Conservation (phyloP, 2,888 invertebrate genomes). For the Falcaria lacertinaria region DNA sequence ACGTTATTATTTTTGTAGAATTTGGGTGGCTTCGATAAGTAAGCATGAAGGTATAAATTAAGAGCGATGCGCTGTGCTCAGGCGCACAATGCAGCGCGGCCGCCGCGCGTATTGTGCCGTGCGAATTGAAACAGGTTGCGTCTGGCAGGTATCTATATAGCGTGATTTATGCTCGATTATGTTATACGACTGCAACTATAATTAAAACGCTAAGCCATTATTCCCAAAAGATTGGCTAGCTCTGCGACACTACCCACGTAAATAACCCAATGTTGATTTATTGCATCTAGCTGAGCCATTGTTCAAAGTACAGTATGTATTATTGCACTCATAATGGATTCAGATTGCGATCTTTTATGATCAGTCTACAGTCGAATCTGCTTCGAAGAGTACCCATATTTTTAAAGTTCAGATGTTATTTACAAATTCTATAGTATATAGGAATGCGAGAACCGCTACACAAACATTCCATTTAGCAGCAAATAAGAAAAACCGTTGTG, state of each 20-base stretch:
- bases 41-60: conserved; percentile 77
- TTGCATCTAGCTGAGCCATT: conserved; percentile 39
- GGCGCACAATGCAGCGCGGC: conserved; percentile 52
- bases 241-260: conserved; percentile 60
- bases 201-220: conserved; percentile 72
- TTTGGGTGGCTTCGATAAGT: conserved; percentile 58
- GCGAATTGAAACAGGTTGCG: conserved; percentile 78
- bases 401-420: conserved; percentile 2
- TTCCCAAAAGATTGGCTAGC: conserved; percentile 49
- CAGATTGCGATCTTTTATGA: not conserved
- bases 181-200: conserved; percentile 63
- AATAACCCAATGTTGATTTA: conserved; percentile 49
- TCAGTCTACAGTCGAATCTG: no score
- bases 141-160: conserved; percentile 72
- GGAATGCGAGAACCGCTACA: conserved; percentile 48
- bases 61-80: conserved; percentile 45
- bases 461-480: conserved; percentile 41
- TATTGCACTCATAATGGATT: not conserved
- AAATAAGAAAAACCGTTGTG: conserved; percentile 46
- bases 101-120: conserved; percentile 55
- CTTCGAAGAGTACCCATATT: no score
- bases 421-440: conserved; percentile 20
- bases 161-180: conserved; percentile 75
- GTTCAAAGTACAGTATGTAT: conserved; percentile 11
- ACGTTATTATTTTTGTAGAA: conserved; percentile 51